These are phyloP conservation scores for Pholis gunnellus DNA, from an alignment of 2,113 vertebrate species.

Conservation along the genomic window DNA sequence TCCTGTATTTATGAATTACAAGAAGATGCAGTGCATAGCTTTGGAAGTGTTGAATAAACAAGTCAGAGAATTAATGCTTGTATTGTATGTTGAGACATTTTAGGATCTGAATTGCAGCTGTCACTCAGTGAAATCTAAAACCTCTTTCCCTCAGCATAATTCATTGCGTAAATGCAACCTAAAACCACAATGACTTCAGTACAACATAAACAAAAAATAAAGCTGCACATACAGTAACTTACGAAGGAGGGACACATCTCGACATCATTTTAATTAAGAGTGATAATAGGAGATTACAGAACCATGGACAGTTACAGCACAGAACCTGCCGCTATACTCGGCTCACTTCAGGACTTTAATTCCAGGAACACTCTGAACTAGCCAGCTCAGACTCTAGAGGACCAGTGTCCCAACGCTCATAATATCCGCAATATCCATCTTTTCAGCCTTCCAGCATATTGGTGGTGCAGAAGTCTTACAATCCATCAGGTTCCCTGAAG, in stretches of 20 bases:
- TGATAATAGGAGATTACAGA: conserved; percentile 62
- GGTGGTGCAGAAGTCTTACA: not conserved
- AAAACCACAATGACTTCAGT: conserved; percentile 56
- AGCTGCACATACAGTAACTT: conserved; percentile 31
- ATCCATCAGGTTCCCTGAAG: not conserved
- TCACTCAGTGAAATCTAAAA: conserved; percentile 68
- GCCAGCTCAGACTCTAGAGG: conserved; percentile 30
- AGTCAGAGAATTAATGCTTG: not conserved
- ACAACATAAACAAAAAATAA: conserved; percentile 60
- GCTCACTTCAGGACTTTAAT: not conserved
- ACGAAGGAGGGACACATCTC: conserved; percentile 22
- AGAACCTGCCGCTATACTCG: not conserved
- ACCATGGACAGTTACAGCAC: conserved; percentile 80
- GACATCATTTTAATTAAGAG: conserved; percentile 2
- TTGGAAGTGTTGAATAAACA: conserved; percentile 34
- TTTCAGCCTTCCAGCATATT: conserved; percentile 34
- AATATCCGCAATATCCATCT: not conserved
- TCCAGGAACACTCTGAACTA: not conserved
- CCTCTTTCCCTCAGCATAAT: conserved; percentile 60
- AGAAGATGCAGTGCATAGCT: not conserved
- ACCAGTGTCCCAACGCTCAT: conserved; percentile 24
- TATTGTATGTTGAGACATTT: conserved; percentile 61
- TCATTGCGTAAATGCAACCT: conserved; percentile 59
- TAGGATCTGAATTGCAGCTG: conserved; percentile 70
- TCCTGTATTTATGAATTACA: not conserved